Percentiles rank a stretch among this genome's conserved stretches.
Evolutionary conservation across 2,113 vertebrate genomes (phyloP).

Genomic region (Syrmaticus mikado): DNA sequence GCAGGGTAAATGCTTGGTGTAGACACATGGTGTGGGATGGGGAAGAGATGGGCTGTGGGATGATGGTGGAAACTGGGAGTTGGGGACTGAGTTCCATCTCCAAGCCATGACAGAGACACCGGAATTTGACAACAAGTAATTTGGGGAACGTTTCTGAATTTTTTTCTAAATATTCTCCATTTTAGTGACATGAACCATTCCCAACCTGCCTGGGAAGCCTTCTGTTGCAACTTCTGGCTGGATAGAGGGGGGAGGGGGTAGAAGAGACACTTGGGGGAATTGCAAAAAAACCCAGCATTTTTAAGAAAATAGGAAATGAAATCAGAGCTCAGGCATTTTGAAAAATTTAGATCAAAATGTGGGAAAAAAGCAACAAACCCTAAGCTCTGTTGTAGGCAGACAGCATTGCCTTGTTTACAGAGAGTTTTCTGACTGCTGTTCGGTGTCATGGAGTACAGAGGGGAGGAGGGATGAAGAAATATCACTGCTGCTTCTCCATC

Average conservation of each 20-base stretch:
- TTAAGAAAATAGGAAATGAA: neutral
- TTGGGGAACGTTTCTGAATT: neutral
- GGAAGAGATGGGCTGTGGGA: neutral
- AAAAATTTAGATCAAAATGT: neutral
- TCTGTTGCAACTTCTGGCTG: neutral
- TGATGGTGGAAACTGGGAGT: neutral
- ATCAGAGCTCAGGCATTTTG: neutral
- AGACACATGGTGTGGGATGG: neutral
- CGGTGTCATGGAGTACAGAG: accelerated
- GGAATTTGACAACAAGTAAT: neutral
- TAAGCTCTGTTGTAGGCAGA: neutral
- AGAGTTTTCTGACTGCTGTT: neutral
- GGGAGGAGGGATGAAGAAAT: constrained; percentile 4
- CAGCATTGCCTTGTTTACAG: neutral
- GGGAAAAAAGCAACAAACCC: neutral
- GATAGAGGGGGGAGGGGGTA: neutral
- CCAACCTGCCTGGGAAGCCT: neutral
- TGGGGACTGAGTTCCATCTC: neutral
- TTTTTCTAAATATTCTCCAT: neutral
- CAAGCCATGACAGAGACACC: neutral
- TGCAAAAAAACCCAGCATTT: neutral
- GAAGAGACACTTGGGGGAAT: neutral
- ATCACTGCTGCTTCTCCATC: neutral
- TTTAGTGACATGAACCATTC: neutral
- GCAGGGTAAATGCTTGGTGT: accelerated